A percentile compares a stretch with the other conserved stretches of the same genome.
Conservation (phyloP, 1,140 invertebrate genomes). For the Bombus turneri region DNA sequence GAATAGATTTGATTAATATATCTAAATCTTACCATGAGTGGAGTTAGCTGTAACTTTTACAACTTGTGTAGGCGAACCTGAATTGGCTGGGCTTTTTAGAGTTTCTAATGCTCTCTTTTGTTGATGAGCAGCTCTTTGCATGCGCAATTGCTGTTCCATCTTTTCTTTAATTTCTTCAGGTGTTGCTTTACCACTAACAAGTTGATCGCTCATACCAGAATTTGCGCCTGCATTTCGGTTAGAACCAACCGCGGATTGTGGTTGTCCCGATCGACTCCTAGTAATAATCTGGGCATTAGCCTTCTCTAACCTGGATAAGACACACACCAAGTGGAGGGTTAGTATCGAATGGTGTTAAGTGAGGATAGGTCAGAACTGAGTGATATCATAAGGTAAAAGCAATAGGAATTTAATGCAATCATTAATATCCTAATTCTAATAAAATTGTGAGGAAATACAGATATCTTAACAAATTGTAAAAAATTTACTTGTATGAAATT, state of each 20-base stretch:
- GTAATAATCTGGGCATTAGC: constrained; percentile 88
- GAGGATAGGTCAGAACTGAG: constrained; percentile 64
- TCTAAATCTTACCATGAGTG: constrained; percentile 77
- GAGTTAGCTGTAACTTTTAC: constrained; percentile 84
- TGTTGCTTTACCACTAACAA: constrained; percentile 84
- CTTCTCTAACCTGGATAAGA: constrained; percentile 84
- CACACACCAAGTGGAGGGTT: constrained; percentile 79
- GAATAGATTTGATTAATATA: background rate
- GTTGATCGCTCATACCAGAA: constrained; percentile 72
- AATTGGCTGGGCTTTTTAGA: constrained; percentile 80
- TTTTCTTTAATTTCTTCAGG: constrained; percentile 94
- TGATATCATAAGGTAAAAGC: constrained; percentile 30
- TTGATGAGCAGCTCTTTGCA: constrained; percentile 93
- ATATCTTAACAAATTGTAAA: background rate
- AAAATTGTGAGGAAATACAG: background rate
- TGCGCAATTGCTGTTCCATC: constrained; percentile 93
- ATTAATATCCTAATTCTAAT: background rate
- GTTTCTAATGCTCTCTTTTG: constrained; percentile 89
- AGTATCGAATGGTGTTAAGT: constrained; percentile 76
- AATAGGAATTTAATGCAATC: constrained; percentile 12
- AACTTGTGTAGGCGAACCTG: constrained; percentile 78
- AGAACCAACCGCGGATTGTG: constrained; percentile 77
- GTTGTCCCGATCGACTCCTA: constrained; percentile 88
- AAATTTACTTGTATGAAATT: background rate
- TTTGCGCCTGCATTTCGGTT: constrained; percentile 67